Percentiles rank a stretch among this genome's conserved stretches.
These are phyloP conservation scores for Pempheris klunzingeri DNA, from an alignment of 2,797 vertebrate species.

Conservation along the genomic window DNA sequence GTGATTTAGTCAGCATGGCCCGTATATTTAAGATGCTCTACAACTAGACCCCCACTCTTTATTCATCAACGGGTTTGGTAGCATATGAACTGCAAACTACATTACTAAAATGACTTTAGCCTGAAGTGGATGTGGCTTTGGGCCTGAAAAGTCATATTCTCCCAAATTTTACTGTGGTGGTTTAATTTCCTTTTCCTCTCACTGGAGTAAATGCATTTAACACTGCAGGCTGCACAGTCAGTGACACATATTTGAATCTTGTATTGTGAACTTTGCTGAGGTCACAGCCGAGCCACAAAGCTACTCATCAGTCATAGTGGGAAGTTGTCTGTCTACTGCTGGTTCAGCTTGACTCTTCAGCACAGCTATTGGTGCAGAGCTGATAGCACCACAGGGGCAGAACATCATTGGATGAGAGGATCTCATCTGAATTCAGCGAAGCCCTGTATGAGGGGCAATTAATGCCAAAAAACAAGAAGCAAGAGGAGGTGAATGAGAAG, in stretches of 20 bases:
- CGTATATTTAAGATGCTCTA: background rate
- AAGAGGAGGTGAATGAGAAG: background rate
- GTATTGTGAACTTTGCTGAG: background rate
- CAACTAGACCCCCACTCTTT: background rate
- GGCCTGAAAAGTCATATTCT: background rate
- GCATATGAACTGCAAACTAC: no score
- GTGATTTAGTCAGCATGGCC: background rate
- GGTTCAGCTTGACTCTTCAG: slow-evolving; percentile 16
- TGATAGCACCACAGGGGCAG: slow-evolving; percentile 44
- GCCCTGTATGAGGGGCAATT: background rate
- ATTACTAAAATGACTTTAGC: no score
- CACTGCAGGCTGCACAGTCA: background rate
- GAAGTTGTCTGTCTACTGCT: background rate
- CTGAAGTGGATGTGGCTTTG: no score
- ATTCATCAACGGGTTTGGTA: no score
- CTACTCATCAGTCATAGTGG: background rate
- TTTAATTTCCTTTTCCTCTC: background rate
- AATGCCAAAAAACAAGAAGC: slow-evolving; percentile 22
- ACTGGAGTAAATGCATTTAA: background rate
- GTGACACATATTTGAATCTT: background rate
- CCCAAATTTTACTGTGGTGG: background rate
- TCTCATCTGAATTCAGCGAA: slow-evolving; percentile 11
- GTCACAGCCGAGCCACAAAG: background rate
- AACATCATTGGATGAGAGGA: slow-evolving; percentile 35
- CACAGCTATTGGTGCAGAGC: slow-evolving; percentile 28